Conservation (phyloP, 2,113 vertebrate genomes). For the Rhea americana region DNA sequence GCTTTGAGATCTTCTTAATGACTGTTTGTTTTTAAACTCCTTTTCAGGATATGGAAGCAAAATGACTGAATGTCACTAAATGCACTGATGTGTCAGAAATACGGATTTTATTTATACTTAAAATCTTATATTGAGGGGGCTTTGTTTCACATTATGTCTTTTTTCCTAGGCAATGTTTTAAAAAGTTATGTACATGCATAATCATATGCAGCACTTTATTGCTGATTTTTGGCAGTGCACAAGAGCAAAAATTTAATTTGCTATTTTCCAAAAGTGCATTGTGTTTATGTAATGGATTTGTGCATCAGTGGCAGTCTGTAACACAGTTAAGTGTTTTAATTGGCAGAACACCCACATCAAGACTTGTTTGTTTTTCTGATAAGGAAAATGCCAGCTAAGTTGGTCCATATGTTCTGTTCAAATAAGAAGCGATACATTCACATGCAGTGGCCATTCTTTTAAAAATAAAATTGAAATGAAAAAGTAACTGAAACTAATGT, state of each 20-base stretch:
- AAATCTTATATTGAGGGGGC: conserved; percentile 15
- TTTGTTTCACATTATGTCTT: conserved; percentile 48
- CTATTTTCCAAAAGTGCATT: conserved; percentile 75
- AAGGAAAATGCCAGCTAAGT: conserved; percentile 82
- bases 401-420: conserved; percentile 78
- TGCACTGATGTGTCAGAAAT: conserved; percentile 41
- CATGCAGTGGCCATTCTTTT: conserved; percentile 67
- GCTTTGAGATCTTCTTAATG: conserved; percentile 40
- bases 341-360: conserved; percentile 82
- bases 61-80: conserved; percentile 48
- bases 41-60: conserved; percentile 53
- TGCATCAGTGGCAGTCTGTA: conserved; percentile 75
- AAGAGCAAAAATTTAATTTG: conserved; percentile 75
- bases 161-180: conserved; percentile 33
- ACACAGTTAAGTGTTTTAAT: conserved; percentile 79
- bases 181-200: conserved; percentile 59
- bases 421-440: conserved; percentile 58
- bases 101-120: conserved; percentile 70
- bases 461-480: conserved; percentile 52
- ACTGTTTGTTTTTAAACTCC: conserved; percentile 41
- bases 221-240: conserved; percentile 63
- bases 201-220: conserved; percentile 57
- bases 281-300: conserved; percentile 77
- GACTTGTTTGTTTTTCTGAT: conserved; percentile 83
- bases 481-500: conserved; percentile 9